Conservation (phyloP, 1,140 invertebrate genomes). For the Drosophila murphyi region DNA sequence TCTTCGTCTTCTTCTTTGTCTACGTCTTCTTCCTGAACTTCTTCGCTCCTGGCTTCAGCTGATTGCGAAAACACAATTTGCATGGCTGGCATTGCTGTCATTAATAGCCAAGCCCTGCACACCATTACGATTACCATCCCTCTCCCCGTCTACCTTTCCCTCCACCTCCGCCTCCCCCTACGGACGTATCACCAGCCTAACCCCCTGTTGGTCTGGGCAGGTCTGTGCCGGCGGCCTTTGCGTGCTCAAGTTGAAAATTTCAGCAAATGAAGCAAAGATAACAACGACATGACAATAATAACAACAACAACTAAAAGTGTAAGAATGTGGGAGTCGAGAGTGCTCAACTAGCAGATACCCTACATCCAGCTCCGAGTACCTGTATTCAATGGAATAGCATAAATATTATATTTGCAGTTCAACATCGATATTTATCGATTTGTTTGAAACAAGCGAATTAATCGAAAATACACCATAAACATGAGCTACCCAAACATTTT, state of each 20-base stretch:
- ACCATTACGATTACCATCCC: background rate
- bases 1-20: background rate
- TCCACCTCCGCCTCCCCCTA: background rate
- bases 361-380: background rate
- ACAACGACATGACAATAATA: constrained; percentile 35
- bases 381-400: too few species aligned
- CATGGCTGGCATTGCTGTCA: constrained; percentile 51
- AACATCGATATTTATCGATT: background rate
- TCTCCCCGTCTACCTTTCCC: background rate
- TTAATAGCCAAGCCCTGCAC: constrained; percentile 67
- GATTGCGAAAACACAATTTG: constrained; percentile 43
- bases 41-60: constrained; percentile 36
- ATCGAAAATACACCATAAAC: too few species aligned
- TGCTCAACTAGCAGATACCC: background rate
- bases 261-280: constrained; percentile 76
- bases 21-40: background rate
- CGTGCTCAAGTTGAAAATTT: constrained; percentile 80
- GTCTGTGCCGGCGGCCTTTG: constrained; percentile 50
- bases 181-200: background rate
- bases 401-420: too few species aligned
- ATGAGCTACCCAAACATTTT: too few species aligned
- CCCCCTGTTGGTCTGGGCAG: background rate
- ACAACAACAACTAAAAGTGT: constrained; percentile 5
- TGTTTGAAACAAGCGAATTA: background rate
- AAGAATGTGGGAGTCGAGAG: background rate